Evolutionary conservation across 2,113 vertebrate genomes (phyloP).

Genomic region (Pristiophorus japonicus): DNA sequence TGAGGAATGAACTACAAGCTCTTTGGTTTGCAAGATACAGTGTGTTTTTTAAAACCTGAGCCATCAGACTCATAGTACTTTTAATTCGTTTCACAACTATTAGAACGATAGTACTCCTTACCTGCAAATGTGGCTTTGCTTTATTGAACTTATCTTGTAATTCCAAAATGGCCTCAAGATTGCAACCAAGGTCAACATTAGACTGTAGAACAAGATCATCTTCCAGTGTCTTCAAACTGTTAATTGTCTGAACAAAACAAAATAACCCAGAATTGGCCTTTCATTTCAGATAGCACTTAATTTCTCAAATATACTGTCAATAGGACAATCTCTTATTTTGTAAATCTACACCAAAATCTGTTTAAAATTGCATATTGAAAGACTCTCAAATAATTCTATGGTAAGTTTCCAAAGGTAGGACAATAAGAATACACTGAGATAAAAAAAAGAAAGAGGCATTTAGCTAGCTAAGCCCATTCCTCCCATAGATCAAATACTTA

Average conservation of each 20-base stretch:
- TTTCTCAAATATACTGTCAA: background rate
- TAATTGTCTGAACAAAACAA: conserved; percentile 54
- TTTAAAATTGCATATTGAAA: background rate
- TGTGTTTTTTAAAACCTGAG: background rate
- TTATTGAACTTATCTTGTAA: conserved; percentile 63
- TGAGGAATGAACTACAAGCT: too few species aligned
- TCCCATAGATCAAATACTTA: background rate
- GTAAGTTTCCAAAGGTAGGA: background rate
- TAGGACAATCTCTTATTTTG: background rate
- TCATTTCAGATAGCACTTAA: conserved; percentile 22
- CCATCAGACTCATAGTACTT: background rate
- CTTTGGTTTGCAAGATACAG: too few species aligned
- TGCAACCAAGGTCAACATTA: conserved; percentile 63
- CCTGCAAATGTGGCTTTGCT: conserved; percentile 70
- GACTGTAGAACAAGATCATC: conserved; percentile 54
- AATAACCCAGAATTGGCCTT: background rate
- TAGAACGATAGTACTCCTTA: conserved; percentile 46
- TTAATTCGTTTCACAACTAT: background rate
- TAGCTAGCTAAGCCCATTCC: background rate
- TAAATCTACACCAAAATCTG: background rate
- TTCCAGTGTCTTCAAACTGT: conserved; percentile 59
- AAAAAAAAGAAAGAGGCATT: background rate
- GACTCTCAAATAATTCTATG: background rate
- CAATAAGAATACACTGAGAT: background rate
- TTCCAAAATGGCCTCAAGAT: conserved; percentile 52